Evolutionary conservation across 2,888 invertebrate genomes (phyloP), one percentile per base, ranked within the genome.

Genomic region (Charanyca ferruginea): DNA sequence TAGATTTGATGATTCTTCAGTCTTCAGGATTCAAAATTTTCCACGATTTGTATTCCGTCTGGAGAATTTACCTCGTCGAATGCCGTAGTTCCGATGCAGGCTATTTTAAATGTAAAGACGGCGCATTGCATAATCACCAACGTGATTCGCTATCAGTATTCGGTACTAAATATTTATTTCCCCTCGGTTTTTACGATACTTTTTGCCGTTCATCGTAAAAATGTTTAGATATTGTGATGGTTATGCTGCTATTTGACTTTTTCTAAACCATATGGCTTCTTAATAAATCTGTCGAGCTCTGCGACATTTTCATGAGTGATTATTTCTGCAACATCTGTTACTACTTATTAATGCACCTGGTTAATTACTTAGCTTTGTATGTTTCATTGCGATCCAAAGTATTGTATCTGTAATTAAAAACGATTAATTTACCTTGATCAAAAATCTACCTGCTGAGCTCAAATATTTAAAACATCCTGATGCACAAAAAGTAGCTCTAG

Each of bases 121-220:
- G 89, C 89, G 90, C 90, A 91, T 94, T 94, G 94, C 94, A 94
- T 94, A 94, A 95, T 95, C 92, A 91, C 91, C 92, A 89, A 91
- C 92, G 90, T 93, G 93, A 93, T 93, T 92, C 92, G 85, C 90
- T 92, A 92, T 93, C 93, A 92, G 90, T 90, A 93, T 92, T 93
- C 91, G 84, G 85, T 91, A 91, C 87, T 92, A 93, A 93, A 94
- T 93, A 94, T 94, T 94, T 94, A 94, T 94, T 92, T 84, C 78
- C 78, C 86, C 79, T 87, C 78, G 52, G 83, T 89, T 93, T 91
- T 90, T 92, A 90, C 87, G 86, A 88, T 89, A 86, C 84, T 86
- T 90, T 89, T 86, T 87, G 86, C 81, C 78, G 79, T 85, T 83
- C 76, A 70, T 86, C 88, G 85, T 88, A 89, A 90, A 87, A 87